These are phyloP conservation scores for Picus viridis DNA, from an alignment of 2,797 vertebrate species.

Conservation along the genomic window DNA sequence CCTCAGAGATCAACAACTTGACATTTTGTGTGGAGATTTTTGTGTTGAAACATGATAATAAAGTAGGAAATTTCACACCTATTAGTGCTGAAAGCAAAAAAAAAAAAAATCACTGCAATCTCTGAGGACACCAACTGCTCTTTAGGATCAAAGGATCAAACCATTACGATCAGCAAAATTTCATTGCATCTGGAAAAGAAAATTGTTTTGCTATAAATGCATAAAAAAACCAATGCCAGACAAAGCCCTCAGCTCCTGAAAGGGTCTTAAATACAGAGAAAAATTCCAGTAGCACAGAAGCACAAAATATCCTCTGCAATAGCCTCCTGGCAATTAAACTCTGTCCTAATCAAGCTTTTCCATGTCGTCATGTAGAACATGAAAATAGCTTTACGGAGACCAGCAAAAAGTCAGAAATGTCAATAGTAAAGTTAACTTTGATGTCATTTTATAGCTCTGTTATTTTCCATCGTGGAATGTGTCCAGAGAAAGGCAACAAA, in stretches of 20 bases:
- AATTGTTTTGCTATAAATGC: not conserved
- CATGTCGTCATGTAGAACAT: not conserved
- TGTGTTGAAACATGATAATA: not conserved
- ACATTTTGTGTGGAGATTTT: not conserved
- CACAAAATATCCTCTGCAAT: not conserved
- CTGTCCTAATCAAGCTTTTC: not conserved
- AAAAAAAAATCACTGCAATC: not conserved
- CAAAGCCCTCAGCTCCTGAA: not conserved
- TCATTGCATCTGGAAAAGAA: not conserved
- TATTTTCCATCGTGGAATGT: not conserved
- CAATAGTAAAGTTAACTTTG: not conserved
- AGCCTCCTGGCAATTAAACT: not conserved
- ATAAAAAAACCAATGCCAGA: accelerated
- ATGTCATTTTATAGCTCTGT: not conserved
- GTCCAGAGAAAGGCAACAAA: no score
- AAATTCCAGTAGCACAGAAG: not conserved
- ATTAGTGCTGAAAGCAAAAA: not conserved
- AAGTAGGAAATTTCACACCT: not conserved
- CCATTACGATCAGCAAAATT: not conserved
- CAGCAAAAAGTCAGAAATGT: not conserved
- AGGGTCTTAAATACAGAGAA: not conserved
- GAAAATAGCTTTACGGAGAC: not conserved
- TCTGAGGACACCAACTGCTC: not conserved
- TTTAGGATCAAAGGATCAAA: not conserved
- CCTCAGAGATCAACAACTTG: not conserved